Conservation (phyloP, 2,797 vertebrate genomes). For the Somateria mollissima region DNA sequence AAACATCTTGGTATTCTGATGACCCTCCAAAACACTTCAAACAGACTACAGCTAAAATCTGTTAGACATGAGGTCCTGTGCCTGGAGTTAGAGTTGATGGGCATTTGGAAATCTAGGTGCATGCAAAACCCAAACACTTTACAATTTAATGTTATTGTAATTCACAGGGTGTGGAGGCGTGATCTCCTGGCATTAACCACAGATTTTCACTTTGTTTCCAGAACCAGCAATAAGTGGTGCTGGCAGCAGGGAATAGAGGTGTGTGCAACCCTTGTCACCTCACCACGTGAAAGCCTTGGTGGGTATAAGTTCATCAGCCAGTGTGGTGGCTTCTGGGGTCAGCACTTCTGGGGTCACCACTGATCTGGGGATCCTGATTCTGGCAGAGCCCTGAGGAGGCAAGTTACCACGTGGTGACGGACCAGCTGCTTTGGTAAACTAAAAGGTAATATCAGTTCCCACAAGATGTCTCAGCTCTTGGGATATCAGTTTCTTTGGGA, state of each 20-base stretch:
- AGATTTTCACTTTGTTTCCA: neutral
- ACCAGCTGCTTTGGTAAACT: neutral
- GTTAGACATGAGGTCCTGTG: rapidly evolving
- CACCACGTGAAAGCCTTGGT: neutral
- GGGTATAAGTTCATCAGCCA: neutral
- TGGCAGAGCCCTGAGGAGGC: neutral
- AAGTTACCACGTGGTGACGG: neutral
- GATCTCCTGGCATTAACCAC: neutral
- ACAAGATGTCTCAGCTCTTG: neutral
- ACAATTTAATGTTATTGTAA: neutral
- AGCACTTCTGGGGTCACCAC: neutral
- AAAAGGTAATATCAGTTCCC: neutral
- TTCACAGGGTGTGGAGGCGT: neutral
- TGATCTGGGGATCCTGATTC: neutral
- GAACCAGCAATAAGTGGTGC: neutral
- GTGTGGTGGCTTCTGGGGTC: rapidly evolving
- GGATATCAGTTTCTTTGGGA: neutral
- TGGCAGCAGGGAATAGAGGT: neutral
- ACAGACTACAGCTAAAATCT: neutral
- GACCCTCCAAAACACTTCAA: neutral
- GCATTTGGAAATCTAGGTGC: neutral
- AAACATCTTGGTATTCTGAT: neutral
- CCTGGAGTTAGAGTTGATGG: neutral
- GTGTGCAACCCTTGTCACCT: neutral
- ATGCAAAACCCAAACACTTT: neutral